Evolutionary conservation across 2,888 invertebrate genomes (phyloP), one percentile per base, ranked within the genome.

Genomic region (Meteorus cinctellus): DNA sequence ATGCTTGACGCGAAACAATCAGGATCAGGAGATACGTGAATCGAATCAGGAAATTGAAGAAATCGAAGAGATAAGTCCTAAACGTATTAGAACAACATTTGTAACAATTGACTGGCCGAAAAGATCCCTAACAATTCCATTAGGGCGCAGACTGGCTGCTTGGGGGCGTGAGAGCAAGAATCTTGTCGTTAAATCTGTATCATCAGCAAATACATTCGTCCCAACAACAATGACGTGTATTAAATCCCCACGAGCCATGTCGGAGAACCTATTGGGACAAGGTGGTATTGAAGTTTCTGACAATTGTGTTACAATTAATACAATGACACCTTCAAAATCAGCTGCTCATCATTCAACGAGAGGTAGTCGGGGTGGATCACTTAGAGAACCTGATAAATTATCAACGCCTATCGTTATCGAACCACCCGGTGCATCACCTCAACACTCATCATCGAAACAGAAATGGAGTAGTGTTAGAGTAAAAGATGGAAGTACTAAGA

Each of bases 241-340:
- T 70, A 89, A 89, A 83, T 89, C 89, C 78, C 87, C 89, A 78
- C 81, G 87, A 82, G 85, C 87, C 76, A 82, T 82, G 83, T 89
- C 89, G 83, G 89, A 89, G 83, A 88, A 89, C 83, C 88, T 89
- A 79, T 78, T 89, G 82, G 89, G 86, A 76, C 89, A 88, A 77
- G 80, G 84, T 45, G 88, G 88, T 27, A 79, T 82, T 6, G 55
- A 19, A 2, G 24, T 8, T 4, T 80, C 79, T 45, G 80, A 77
- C 2, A 70, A 75, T 29, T 83, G 84, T 0, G 82, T 80, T 59
- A 72, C 74, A n/a, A 60, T 63, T 19, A 71, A 66, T 6, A 60
- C 69, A 10, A 72, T 76, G 14, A 69, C 77, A 55, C 68, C 63
- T 45, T 78, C 79, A 8, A 36, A 77, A 8, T 14, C 77, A n/a